Evolutionary conservation across 2,113 vertebrate species (phyloP), one percentile per base, ranked within the genome.

Genomic region (Rhipidura dahli): DNA sequence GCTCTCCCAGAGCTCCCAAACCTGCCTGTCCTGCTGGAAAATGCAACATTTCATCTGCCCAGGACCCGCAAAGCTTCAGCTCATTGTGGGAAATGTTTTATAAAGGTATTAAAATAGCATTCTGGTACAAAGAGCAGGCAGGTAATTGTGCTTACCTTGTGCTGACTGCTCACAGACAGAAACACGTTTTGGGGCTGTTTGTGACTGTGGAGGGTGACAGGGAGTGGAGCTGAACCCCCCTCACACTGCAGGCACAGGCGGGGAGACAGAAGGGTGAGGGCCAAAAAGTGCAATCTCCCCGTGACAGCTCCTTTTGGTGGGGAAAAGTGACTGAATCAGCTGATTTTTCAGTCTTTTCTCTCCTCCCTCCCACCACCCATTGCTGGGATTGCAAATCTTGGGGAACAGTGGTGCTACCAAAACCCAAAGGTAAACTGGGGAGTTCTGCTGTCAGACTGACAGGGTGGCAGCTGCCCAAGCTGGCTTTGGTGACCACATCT

Each of bases 311-410:
- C 15, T 6, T 26, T 11, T 26, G 24, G 35, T 40, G 21, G 23
- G 54, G 31, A 14, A 76, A 85, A 76, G 42, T 5, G 3, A 40
- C n/a, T 9, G 57, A 51, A 72, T 53, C 18, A 7, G 68, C 9
- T 4, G 1, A 50, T 77, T 61, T 61, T 69, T 61, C 28, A 27
- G 35, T n/a, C 30, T 57, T 59, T 63, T 27, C 21, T 68, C 63
- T 69, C 53, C 26, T 83, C 23, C 24, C 4, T 53, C 15, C 44
- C 1, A 3, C 11, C 2, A 27, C 4, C 0, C 0, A 3, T 3
- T 65, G 31, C 59, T 40, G 57, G 54, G 31, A 24, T 11, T 13
- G 26, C 15, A 77, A 45, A 71, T 30, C 17, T 9, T 3, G 28
- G 28, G 51, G 53, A 65, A 61, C 3, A 20, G 39, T 22, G 30